A percentile compares a stretch with the other conserved stretches of the same genome.
These are phyloP conservation scores for Fregetta grallaria DNA, from an alignment of 2,113 vertebrate genomes.

Conservation along the genomic window DNA sequence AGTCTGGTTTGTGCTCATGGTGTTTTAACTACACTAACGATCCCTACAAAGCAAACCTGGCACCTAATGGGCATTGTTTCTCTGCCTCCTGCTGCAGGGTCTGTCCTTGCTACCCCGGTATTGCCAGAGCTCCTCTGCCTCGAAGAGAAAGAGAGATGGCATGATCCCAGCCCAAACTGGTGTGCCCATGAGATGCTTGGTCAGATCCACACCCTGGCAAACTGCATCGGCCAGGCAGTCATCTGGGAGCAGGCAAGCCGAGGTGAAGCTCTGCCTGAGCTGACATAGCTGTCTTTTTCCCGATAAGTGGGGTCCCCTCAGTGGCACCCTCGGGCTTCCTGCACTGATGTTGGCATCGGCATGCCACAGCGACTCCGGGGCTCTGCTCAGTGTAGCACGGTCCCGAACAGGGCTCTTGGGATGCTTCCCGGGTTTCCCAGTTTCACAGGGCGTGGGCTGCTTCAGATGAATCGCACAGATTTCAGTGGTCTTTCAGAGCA, in stretches of 20 bases:
- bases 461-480: not conserved
- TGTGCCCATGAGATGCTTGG: not conserved
- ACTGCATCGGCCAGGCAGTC: not conserved
- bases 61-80: not conserved
- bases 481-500: not conserved
- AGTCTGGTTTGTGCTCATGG: not conserved
- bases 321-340: not conserved
- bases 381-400: not conserved
- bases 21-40: not conserved
- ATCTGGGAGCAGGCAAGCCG: not conserved
- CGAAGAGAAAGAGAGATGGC: not conserved
- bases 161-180: not conserved
- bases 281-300: not conserved
- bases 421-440: not conserved
- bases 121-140: not conserved
- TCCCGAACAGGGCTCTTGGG: not conserved
- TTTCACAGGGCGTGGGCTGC: not conserved
- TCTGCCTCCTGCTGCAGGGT: not conserved
- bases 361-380: rapidly evolving
- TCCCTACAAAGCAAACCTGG: not conserved
- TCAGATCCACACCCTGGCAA: not conserved
- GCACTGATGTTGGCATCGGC: rapidly evolving
- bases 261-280: not conserved
- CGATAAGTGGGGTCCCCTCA: not conserved
- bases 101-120: not conserved